Conservation (phyloP, 2,113 vertebrate species). For the Tenrec ecaudatus region DNA sequence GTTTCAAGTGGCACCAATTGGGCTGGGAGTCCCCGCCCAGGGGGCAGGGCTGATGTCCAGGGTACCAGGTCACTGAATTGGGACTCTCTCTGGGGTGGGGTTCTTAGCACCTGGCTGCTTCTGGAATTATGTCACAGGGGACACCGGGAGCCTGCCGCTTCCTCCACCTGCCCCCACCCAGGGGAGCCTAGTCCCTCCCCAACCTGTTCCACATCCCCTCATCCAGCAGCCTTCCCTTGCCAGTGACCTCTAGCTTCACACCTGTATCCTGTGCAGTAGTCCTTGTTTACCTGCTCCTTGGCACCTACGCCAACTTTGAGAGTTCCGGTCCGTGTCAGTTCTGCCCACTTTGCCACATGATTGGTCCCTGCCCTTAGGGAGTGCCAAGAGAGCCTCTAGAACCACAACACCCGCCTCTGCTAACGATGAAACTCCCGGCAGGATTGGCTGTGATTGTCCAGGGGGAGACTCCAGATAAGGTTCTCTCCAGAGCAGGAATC, state of each 20-base stretch:
- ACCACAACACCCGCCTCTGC: conserved; percentile 38
- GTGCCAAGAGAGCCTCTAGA: conserved; percentile 44
- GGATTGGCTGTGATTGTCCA: not conserved
- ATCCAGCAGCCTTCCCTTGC: not conserved
- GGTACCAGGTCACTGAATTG: conserved; percentile 28
- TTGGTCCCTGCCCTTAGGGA: conserved; percentile 71
- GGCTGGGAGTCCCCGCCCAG: conserved; percentile 50
- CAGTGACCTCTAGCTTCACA: conserved; percentile 33
- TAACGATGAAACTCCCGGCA: conserved; percentile 45
- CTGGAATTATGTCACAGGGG: not conserved
- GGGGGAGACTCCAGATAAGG: not conserved
- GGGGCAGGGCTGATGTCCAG: conserved; percentile 32
- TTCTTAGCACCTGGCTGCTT: not conserved
- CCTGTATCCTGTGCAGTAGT: not conserved
- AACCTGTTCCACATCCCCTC: not conserved
- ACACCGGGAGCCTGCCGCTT: not conserved
- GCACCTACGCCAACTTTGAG: conserved; percentile 4
- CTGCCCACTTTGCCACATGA: conserved; percentile 54
- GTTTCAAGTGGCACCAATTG: conserved; percentile 28
- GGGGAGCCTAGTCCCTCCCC: not conserved
- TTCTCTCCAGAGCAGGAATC: not conserved
- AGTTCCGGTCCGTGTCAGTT: conserved; percentile 30
- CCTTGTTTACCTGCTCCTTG: not conserved
- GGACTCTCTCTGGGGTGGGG: not conserved
- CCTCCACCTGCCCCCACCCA: not conserved